Evolutionary conservation across 2,797 vertebrate genomes (phyloP).

Genomic region (Siniperca scherzeri): DNA sequence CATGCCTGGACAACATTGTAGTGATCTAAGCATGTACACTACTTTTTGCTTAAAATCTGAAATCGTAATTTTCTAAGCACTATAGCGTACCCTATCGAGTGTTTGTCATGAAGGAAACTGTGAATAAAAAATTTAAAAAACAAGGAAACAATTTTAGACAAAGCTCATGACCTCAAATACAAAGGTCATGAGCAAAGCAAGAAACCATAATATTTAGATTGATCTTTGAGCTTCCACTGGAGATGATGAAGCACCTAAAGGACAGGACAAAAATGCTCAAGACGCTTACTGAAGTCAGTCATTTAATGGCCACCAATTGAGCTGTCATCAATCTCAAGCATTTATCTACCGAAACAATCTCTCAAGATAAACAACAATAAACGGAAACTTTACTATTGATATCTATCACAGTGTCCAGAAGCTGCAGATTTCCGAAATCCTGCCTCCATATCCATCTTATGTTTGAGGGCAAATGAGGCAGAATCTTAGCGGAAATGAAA

Average conservation of each 20-base stretch:
- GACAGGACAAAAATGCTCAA: background rate
- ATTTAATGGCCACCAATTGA: conserved; percentile 36
- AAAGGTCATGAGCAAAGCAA: background rate
- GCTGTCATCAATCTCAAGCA: conserved; percentile 40
- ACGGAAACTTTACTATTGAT: conserved; percentile 34
- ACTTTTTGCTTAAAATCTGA: background rate
- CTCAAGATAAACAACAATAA: conserved; percentile 57
- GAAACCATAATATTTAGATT: background rate
- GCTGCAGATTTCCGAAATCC: conserved; percentile 32
- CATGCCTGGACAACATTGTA: background rate
- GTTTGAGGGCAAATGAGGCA: conserved; percentile 71
- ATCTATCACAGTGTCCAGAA: conserved; percentile 53
- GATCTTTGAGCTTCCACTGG: background rate
- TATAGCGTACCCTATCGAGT: background rate
- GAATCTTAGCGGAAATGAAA: conserved; percentile 76
- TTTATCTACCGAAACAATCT: conserved; percentile 51
- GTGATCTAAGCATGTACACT: background rate
- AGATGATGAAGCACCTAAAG: conserved; percentile 22
- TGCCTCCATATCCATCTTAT: conserved; percentile 55
- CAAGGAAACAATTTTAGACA: background rate
- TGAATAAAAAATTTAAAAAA: background rate
- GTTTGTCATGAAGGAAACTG: background rate
- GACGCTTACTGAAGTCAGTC: conserved; percentile 24
- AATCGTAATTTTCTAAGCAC: background rate
- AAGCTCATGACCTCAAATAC: background rate